Conservation (phyloP, 1,140 invertebrate genomes). For the Spodoptera frugiperda region DNA sequence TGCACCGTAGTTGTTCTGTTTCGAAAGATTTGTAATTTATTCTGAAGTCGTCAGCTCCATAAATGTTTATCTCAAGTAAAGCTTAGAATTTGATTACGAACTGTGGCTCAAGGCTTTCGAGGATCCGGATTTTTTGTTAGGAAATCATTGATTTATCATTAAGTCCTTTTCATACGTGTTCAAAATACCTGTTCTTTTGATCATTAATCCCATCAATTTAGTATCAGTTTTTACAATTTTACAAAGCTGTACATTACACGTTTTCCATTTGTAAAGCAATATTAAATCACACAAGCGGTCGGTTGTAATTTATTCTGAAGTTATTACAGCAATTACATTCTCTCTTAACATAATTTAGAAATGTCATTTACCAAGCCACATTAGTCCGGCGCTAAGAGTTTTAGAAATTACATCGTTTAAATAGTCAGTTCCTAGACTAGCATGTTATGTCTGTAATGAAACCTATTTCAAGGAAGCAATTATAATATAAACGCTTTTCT, state of each 20-base stretch:
- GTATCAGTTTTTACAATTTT: neutral
- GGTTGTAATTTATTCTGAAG: slow-evolving; percentile 8
- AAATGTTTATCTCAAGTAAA: slow-evolving; percentile 44
- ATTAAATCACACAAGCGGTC: slow-evolving; percentile 22
- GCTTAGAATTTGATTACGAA: slow-evolving; percentile 22
- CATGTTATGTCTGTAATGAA: slow-evolving; percentile 5
- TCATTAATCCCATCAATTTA: too few species aligned
- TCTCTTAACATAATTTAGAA: slow-evolving; percentile 17
- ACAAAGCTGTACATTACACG: neutral
- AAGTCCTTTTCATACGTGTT: too few species aligned
- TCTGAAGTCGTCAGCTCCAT: slow-evolving; percentile 41
- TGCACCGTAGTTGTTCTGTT: slow-evolving; percentile 7
- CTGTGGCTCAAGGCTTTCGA: neutral
- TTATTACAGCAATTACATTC: slow-evolving; percentile 17
- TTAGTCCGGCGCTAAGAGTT: slow-evolving; percentile 1
- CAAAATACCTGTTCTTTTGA: neutral
- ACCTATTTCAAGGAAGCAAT: neutral
- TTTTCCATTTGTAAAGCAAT: slow-evolving; percentile 2
- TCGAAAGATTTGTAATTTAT: slow-evolving; percentile 46
- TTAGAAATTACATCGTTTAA: slow-evolving; percentile 4
- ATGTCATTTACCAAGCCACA: slow-evolving; percentile 24
- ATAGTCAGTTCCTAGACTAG: slow-evolving; percentile 4
- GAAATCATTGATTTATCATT: neutral
- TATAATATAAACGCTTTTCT: neutral
- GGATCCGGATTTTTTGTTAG: slow-evolving; percentile 6